A percentile compares a stretch with the other conserved stretches of the same genome.
These are phyloP conservation scores for Cataglyphis cursor DNA, from an alignment of 2,888 invertebrate species.

Conservation along the genomic window DNA sequence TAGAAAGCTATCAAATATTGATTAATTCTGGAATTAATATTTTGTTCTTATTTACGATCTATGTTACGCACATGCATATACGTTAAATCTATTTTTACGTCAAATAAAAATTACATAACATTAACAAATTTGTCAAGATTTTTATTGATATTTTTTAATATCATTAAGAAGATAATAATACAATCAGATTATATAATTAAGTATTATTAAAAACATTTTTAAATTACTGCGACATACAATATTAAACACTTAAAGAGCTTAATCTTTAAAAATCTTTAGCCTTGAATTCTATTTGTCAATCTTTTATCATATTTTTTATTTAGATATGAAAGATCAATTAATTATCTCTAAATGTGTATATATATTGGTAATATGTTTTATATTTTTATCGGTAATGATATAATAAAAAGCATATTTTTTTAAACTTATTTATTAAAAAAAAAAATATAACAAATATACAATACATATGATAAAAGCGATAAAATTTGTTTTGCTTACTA, in stretches of 20 bases:
- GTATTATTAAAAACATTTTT: background rate
- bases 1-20: background rate
- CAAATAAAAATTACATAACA: background rate
- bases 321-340: background rate
- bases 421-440: background rate
- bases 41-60: background rate
- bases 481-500: conserved; percentile 12
- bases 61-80: background rate
- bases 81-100: conserved; percentile 10
- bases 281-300: background rate
- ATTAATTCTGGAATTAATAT: conserved; percentile 10
- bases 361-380: background rate
- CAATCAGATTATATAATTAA: background rate
- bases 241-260: background rate
- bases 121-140: background rate
- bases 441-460: background rate
- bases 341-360: background rate
- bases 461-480: background rate
- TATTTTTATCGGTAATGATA: conserved; percentile 21
- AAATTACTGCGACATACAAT: background rate
- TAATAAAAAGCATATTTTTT: background rate
- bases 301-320: conserved; percentile 1
- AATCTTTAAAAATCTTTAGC: conserved; percentile 8
- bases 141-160: background rate
- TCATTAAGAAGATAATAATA: background rate